Evolutionary conservation across 2,113 vertebrate species (phyloP), one percentile per base, ranked within the genome.

Genomic region (Corythaeola cristata): DNA sequence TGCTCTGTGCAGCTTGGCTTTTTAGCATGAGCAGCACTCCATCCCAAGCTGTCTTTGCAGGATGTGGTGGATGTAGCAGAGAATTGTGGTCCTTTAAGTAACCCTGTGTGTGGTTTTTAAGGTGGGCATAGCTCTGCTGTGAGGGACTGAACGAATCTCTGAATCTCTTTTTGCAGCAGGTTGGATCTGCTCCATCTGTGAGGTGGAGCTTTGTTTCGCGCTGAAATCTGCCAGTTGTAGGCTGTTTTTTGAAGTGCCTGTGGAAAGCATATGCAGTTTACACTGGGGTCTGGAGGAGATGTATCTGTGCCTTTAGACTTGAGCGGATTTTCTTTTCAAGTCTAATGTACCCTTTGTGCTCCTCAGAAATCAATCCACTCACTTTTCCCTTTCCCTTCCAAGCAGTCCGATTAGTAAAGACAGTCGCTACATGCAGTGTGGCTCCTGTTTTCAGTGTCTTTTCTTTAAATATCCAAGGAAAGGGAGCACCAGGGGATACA

Each of bases 321-420:
- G 79, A 92, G 88, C 92, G 83, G 85, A 71, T 93, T 93, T 94
- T 95, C 68, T 93, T 12, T 94, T 88, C 79, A 84, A 90, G 75
- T 92, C 39, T 88, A 33, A 84, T 77, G 85, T 92, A 85, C 87
- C 86, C 73, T 79, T 55, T 3, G 3, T 52, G 4, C 47, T 84
- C 47, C 67, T 93, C 22, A 28, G 77, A 85, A 94, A 72, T 82
- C 84, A 82, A 21, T 56, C 84, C 84, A 11, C 49, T 62, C 94
- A 11, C 69, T 64, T 76, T n/a, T 59, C 62, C 58, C 58, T 71
- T 82, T 85, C 89, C 9, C 39, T 73, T 76, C 62, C 67, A 49
- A 62, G 66, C 66, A 85, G 58, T 75, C 69, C 2, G 56, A 37
- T 89, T 66, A 84, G 60, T 47, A 37, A 71, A 71, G 58, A 68